Percentiles rank a stretch among this genome's conserved stretches.
phyloP scores from a whole-genome alignment of 2,797 vertebrate species.

The Pangasius krempfi region DNA sequence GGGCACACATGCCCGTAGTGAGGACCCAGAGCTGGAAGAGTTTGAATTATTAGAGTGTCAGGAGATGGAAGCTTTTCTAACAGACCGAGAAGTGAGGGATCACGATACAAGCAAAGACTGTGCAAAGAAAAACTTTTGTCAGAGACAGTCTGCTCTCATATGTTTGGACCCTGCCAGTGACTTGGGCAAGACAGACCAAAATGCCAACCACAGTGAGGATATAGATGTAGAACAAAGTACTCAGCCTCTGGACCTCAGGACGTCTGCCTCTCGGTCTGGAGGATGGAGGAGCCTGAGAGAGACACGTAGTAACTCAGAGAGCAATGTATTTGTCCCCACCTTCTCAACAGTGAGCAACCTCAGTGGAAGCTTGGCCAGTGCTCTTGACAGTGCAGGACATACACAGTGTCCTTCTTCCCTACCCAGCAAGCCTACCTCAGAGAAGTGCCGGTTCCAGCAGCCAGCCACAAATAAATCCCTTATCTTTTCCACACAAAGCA shows the following conservation, averaged over 20 bases:
- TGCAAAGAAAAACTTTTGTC: constrained; percentile 29
- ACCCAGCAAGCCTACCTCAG: constrained; percentile 89
- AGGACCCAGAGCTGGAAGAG: constrained; percentile 72
- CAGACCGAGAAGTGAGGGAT: constrained; percentile 63
- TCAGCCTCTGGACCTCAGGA: constrained; percentile 60
- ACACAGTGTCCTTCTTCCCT: constrained; percentile 64
- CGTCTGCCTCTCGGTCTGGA: constrained; percentile 53
- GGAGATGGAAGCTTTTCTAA: constrained; percentile 74
- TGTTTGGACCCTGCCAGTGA: background rate
- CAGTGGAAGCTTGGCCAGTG: constrained; percentile 74
- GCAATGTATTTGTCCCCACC: constrained; percentile 75
- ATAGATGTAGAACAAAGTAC: constrained; percentile 48
- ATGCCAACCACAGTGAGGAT: constrained; percentile 69
- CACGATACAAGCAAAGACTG: constrained; percentile 55
- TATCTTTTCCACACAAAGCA: constrained; percentile 62
- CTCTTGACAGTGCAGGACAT: constrained; percentile 67
- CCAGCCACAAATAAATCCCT: constrained; percentile 40
- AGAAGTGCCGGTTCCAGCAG: constrained; percentile 67
- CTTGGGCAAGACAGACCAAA: constrained; percentile 59
- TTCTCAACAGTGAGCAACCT: constrained; percentile 74
- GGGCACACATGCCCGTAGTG: constrained; percentile 73
- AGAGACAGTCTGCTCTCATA: constrained; percentile 20
- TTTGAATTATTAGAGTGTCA: constrained; percentile 73
- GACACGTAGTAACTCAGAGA: constrained; percentile 73
- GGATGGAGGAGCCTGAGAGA: constrained; percentile 67